Evolutionary conservation across 1,140 invertebrate genomes (phyloP).

Genomic region (Samia ricini): DNA sequence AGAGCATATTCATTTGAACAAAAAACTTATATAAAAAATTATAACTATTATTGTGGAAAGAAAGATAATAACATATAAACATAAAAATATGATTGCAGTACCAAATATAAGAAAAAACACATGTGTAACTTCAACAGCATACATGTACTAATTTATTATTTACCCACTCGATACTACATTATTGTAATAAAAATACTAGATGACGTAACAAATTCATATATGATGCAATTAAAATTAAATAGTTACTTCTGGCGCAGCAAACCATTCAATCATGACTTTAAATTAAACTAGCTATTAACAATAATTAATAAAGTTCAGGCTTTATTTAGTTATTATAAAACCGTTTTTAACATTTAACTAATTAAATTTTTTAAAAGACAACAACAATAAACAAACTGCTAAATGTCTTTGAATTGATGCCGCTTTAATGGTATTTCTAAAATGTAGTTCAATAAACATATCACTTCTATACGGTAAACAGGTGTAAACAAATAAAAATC

Average conservation of each 20-base stretch:
- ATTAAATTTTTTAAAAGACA: not conserved
- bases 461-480: not conserved
- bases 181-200: no score
- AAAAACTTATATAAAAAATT: no score
- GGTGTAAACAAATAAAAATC: not conserved
- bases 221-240: not conserved
- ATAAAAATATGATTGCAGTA: no score
- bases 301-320: not conserved
- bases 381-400: not conserved
- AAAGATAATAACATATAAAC: no score
- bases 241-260: not conserved
- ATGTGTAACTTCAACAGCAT: no score
- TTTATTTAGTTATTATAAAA: not conserved
- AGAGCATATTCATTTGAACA: no score
- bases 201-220: not conserved
- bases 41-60: no score
- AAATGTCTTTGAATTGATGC: not conserved
- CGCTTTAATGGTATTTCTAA: not conserved
- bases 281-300: not conserved
- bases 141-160: no score
- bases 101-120: no score
- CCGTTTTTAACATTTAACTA: not conserved
- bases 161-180: no score
- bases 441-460: not conserved
- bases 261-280: not conserved